Percentiles rank a stretch among this genome's conserved stretches.
Conservation (phyloP, 2,113 vertebrate genomes). For the Melozone crissalis region DNA sequence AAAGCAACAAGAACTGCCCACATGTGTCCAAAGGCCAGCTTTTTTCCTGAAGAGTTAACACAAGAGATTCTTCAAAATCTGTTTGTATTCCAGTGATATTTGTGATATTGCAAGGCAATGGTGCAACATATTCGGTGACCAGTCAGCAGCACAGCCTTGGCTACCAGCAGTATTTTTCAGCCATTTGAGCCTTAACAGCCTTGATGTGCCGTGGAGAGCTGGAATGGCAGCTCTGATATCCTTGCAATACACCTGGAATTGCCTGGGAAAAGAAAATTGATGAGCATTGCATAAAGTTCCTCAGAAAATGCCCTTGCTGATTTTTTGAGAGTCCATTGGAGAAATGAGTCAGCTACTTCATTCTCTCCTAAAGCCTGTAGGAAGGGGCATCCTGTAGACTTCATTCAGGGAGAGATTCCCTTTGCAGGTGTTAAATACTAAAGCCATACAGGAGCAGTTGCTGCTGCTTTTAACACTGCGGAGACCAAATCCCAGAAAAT, state of each 20-base stretch:
- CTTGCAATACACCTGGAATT: background rate
- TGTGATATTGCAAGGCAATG: background rate
- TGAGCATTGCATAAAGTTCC: background rate
- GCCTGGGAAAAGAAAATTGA: background rate
- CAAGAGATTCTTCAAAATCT: background rate
- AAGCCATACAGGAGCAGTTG: background rate
- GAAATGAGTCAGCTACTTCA: background rate
- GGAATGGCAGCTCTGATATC: background rate
- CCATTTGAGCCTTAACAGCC: background rate
- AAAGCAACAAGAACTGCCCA: background rate
- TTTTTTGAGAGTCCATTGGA: background rate
- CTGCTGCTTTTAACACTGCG: background rate
- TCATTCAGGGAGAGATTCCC: background rate
- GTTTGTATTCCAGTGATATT: background rate
- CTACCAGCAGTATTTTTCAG: background rate
- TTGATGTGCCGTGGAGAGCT: background rate
- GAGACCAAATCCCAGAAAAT: background rate
- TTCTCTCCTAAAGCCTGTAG: background rate
- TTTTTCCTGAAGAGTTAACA: background rate
- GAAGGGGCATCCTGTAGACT: background rate
- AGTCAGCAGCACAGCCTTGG: background rate
- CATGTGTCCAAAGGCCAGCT: accelerated
- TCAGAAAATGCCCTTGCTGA: background rate
- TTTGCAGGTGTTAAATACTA: background rate
- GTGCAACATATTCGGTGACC: accelerated